phyloP scores from a whole-genome alignment of 37 sponge, comb jelly and placozoan species.

The Geodia barretti region DNA sequence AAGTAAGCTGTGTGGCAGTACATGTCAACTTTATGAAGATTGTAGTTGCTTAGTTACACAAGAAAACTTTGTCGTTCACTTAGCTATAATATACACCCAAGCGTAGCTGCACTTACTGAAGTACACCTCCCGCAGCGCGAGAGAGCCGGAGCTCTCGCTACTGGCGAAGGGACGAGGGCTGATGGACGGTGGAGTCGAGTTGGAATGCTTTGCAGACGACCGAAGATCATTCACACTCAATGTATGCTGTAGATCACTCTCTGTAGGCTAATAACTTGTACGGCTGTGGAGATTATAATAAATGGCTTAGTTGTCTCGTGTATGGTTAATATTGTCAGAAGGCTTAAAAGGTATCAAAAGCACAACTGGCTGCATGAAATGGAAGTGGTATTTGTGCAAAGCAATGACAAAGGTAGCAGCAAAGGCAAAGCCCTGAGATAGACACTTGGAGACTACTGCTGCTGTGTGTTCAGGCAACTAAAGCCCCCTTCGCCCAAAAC shows the following conservation, averaged over 20 bases:
- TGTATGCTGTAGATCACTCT: constrained; percentile 15
- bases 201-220: constrained; percentile 53
- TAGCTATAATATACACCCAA: too few relatives aligned
- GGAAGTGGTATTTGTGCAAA: neutral
- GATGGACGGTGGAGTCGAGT: constrained; percentile 54
- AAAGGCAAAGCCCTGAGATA: neutral
- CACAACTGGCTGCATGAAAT: too few relatives aligned
- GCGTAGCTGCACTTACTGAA: too few relatives aligned
- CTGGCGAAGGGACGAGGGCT: constrained; percentile 58
- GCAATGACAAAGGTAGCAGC: neutral
- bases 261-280: neutral
- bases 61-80: too few relatives aligned
- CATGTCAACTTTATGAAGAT: too few relatives aligned
- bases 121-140: neutral
- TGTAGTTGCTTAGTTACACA: too few relatives aligned
- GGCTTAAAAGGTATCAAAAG: too few relatives aligned
- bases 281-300: neutral
- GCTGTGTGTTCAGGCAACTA: too few relatives aligned
- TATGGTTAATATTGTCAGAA: too few relatives aligned
- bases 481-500: too few relatives aligned
- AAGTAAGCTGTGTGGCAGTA: too few relatives aligned
- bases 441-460: too few relatives aligned
- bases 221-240: constrained; percentile 33
- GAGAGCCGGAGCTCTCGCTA: constrained; percentile 12
- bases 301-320: neutral